Conservation (phyloP, 2,797 vertebrate genomes). For the Podarcis lilfordi region DNA sequence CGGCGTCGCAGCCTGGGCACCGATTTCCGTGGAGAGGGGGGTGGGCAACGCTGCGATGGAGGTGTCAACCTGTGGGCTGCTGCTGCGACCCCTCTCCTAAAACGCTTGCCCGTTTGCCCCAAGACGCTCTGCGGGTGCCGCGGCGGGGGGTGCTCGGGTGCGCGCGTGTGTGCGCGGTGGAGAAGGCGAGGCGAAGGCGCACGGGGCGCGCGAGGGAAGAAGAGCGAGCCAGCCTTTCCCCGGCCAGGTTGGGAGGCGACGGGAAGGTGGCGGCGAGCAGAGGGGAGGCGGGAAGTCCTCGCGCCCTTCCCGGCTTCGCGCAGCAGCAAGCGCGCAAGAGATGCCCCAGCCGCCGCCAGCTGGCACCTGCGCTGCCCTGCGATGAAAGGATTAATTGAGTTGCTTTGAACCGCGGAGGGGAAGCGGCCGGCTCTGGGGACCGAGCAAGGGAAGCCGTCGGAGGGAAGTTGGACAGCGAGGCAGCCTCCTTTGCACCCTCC, state of each 20-base stretch:
- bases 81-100: not conserved
- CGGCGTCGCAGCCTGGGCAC: not conserved
- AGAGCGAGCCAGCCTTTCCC: not conserved
- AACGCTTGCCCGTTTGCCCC: not conserved
- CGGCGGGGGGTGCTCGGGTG: not conserved
- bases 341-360: not conserved
- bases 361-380: not conserved
- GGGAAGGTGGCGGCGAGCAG: not conserved
- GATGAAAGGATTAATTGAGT: slow-evolving; percentile 1
- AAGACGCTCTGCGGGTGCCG: slow-evolving; percentile 8
- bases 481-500: slow-evolving; percentile 2
- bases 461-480: slow-evolving; percentile 60
- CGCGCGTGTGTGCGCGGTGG: no score
- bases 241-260: not conserved
- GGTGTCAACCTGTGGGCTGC: slow-evolving; percentile 43
- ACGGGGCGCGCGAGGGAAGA: not conserved
- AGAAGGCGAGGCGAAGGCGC: not conserved
- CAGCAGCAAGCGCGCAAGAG: not conserved
- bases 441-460: slow-evolving; percentile 44
- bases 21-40: not conserved
- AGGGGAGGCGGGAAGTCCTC: not conserved
- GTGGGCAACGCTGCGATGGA: slow-evolving; percentile 6
- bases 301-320: not conserved
- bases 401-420: slow-evolving; percentile 1
- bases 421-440: not conserved